Base-by-base conservation (phyloP, 2,113 vertebrate genomes). In the Ageneiosus marmoratus region DNA sequence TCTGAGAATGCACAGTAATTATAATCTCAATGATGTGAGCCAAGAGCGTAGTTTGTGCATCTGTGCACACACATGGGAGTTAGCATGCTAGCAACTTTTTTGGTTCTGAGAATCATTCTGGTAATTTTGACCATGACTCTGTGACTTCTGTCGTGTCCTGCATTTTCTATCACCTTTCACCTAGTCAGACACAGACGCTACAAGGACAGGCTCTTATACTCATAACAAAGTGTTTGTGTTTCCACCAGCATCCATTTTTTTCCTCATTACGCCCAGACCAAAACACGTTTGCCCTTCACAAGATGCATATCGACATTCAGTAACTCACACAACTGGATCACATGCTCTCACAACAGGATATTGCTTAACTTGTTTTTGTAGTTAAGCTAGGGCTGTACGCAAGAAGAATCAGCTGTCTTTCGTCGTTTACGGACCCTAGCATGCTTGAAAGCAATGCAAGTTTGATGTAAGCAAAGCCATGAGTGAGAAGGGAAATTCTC, bases 221-320 rank as follows among this genome's bases (percentile, higher is more conserved):
- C 84, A 67, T 13, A 80, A 50, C 32, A 72, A 27, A 46, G 24
- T 80, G 50, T 58, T 63, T 15, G 6, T 12, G 4, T 13, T 50
- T 24, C 22, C 56, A 41, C 27, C 44, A 37, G 18, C 75, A 53
- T 78, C 12, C 62, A 1, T 72, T n/a, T 72, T 18, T 41, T 69
- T 20, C 1, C 4, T 37, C 32, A 67, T 70, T 75, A 62, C 62
- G 72, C 78, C 24, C 32, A 65, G 15, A 74, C 48, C 46, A 74
- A 50, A 62, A 73, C 29, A 74, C 32, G 58, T 83, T 46, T 56
- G 50, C 24, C 37, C 78, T 84, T 72, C 72, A 55, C 58, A 83
- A 74, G 53, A 53, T 34, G 27, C 16, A 51, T 56, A 48, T 81
- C 80, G 74, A 60, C 55, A 75, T 44, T 32, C 80, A 22, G 53